Base-by-base conservation (phyloP, 1,140 invertebrate genomes). In the Pachyrhynchus sulphureomaculatus region DNA sequence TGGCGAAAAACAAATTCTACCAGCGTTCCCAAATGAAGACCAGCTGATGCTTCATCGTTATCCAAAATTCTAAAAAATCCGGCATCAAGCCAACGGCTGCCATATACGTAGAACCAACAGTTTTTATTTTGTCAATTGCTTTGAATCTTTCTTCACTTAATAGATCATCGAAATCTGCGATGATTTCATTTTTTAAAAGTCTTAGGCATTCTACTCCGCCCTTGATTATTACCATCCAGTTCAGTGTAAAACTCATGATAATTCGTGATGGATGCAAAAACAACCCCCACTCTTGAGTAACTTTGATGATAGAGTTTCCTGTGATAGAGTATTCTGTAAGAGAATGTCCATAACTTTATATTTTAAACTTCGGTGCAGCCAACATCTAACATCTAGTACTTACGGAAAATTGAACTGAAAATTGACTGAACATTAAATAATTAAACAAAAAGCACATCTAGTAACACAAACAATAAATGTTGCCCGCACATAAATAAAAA, bases 211-310 rank as follows among this genome's bases (percentile, higher is more conserved):
- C 95, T 59, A 96, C 84, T 2, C 95, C n/a, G n/a, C n/a, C n/a
- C 95, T 78, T 93, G 92, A 76, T 94, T 91, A 73, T 91, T 95
- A 37, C 92, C 92, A 77, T 96, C 93, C 60, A 95, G 82, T 80
- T 96, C 93, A 70, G 91, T 93, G 79, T 96, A 96, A 80, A 96
- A 96, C 76, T 96, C 93, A 75, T 95, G 92, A 78, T 95, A 97
- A 80, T 97, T 97, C 62, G 94, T 93, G 72, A 97, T 94, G 6
- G 91, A 93, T 20, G 93, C 93, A 79, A 96, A 96, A 41, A 95
- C 87, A 17, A 97, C 93, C 24, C 93, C 93, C 37, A 95, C 92
- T 70, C 91, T 87, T 62, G 86, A 86, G 79, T 96, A 96, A 72
- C 91, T 92, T 77, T 96, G 91, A 79, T 95, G 92, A 80, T 97